Conservation (phyloP, 2,888 invertebrate genomes). For the Nebria brevicollis region DNA sequence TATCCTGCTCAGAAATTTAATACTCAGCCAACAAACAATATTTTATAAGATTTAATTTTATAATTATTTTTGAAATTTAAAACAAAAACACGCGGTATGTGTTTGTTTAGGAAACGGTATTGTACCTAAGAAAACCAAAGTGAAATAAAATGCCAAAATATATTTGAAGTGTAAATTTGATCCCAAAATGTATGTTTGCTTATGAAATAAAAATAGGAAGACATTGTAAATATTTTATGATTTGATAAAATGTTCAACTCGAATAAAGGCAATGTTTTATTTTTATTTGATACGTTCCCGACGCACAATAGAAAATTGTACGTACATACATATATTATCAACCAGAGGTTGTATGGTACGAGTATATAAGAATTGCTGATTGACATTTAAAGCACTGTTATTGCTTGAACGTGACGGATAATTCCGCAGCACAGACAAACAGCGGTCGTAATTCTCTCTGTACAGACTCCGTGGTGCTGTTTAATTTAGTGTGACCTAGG, state of each 20-base stretch:
- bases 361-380: not conserved
- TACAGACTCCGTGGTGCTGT: slow-evolving; percentile 5
- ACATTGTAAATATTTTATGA: not conserved
- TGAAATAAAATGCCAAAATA: too few species aligned
- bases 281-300: not conserved
- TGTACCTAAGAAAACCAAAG: too few species aligned
- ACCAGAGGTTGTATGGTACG: not conserved
- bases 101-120: too few species aligned
- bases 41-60: too few species aligned
- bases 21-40: too few species aligned
- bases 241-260: not conserved
- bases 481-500: slow-evolving; percentile 34
- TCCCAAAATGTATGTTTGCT: too few species aligned
- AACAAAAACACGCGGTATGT: too few species aligned
- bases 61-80: too few species aligned
- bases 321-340: not conserved
- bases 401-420: not conserved
- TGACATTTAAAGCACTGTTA: not conserved
- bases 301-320: not conserved
- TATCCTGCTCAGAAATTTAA: too few species aligned
- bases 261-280: not conserved
- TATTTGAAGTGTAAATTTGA: too few species aligned
- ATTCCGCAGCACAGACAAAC: not conserved
- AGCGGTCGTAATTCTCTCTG: not conserved
- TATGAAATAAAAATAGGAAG: too few species aligned